Percentiles rank a stretch among this genome's conserved stretches.
These are phyloP conservation scores for Carterocephalus palaemon DNA, from an alignment of 2,888 invertebrate genomes.

Conservation along the genomic window DNA sequence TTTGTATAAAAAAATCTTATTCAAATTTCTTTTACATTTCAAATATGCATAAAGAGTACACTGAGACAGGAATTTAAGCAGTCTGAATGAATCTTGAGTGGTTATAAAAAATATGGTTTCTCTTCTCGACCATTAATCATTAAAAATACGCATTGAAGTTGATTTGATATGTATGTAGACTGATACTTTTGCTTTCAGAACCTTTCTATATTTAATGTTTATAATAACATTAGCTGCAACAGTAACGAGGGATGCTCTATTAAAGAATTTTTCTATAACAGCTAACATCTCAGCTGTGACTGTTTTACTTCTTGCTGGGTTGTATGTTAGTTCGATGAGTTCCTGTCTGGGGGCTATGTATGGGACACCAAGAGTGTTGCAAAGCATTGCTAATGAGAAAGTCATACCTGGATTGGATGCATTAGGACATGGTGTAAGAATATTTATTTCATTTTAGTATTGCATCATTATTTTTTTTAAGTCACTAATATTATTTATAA, in stretches of 20 bases:
- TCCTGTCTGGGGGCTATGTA: conserved; percentile 97
- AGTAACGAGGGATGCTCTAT: conserved; percentile 84
- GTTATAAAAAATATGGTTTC: too few species aligned
- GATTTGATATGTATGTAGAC: background rate
- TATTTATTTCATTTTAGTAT: conserved; percentile 4
- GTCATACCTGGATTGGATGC: conserved; percentile 93
- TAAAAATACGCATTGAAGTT: too few species aligned
- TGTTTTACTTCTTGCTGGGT: conserved; percentile 91
- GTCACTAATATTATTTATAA: too few species aligned
- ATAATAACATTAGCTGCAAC: conserved; percentile 94
- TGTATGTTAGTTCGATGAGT: conserved; percentile 97
- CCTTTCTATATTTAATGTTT: conserved; percentile 93
- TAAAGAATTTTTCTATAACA: conserved; percentile 92
- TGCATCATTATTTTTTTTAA: conserved; percentile 6
- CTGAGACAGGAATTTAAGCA: too few species aligned
- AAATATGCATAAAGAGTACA: too few species aligned
- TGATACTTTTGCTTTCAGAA: conserved; percentile 75
- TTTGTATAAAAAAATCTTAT: too few species aligned
- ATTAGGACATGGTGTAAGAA: conserved; percentile 91
- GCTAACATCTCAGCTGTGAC: conserved; percentile 92
- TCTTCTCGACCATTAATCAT: too few species aligned
- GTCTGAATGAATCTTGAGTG: too few species aligned
- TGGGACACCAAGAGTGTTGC: conserved; percentile 95
- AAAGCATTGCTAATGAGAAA: conserved; percentile 96
- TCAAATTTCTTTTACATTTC: too few species aligned